phyloP scores from a whole-genome alignment of 1,140 invertebrate genomes.

The Musca domestica region DNA sequence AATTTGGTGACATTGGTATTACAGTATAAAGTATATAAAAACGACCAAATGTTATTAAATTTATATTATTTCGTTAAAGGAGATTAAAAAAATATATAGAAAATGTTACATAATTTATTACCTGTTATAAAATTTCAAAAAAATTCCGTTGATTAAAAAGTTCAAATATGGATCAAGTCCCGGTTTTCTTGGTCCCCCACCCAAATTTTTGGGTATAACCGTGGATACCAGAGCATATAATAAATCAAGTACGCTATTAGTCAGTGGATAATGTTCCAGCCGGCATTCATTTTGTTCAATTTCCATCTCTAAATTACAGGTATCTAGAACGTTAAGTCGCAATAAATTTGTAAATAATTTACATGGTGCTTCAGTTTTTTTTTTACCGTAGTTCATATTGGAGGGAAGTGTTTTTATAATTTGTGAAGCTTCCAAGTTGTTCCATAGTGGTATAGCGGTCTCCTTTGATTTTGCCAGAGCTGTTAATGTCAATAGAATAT shows the following conservation, averaged over 20 bases:
- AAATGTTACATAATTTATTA: neutral
- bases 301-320: constrained; percentile 42
- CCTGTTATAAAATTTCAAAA: constrained; percentile 43
- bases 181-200: constrained; percentile 75
- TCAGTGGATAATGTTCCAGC: constrained; percentile 83
- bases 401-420: constrained; percentile 71
- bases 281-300: constrained; percentile 78
- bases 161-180: constrained; percentile 87
- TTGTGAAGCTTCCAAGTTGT: constrained; percentile 81
- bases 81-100: too few species aligned
- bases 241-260: constrained; percentile 75
- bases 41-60: too few species aligned
- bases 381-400: constrained; percentile 62
- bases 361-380: neutral
- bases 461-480: constrained; percentile 72
- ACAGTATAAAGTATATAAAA: too few species aligned
- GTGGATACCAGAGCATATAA: constrained; percentile 74
- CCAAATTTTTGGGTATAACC: constrained; percentile 74
- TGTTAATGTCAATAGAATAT: constrained; percentile 73
- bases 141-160: constrained; percentile 64
- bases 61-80: too few species aligned
- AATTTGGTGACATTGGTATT: too few species aligned
- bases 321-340: constrained; percentile 27
- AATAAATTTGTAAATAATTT: too few species aligned
- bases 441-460: constrained; percentile 79